Conservation (phyloP, 1,140 invertebrate genomes). For the Lordiphosa collinella region DNA sequence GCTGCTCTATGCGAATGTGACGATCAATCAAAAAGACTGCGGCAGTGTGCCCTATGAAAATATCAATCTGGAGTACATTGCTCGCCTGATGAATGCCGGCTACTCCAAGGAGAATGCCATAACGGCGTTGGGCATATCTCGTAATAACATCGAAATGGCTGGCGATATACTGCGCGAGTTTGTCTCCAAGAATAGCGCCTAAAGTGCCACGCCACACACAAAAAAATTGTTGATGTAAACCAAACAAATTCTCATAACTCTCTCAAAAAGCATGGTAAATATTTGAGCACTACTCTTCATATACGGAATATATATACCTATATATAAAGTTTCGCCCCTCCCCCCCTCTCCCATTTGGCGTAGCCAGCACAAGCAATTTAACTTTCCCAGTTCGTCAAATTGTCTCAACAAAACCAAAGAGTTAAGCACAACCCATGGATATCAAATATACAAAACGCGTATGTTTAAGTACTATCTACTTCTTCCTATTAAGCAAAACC, state of each 20-base stretch:
- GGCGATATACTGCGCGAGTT: slow-evolving; percentile 97
- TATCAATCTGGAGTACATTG: slow-evolving; percentile 94
- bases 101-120: slow-evolving; percentile 94
- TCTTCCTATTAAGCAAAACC: slow-evolving; percentile 35
- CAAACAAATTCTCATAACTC: slow-evolving; percentile 19
- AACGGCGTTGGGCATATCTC: slow-evolving; percentile 92
- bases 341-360: slow-evolving; percentile 35
- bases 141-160: slow-evolving; percentile 96
- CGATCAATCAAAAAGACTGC: slow-evolving; percentile 79
- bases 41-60: slow-evolving; percentile 88
- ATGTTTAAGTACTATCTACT: slow-evolving; percentile 40
- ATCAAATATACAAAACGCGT: slow-evolving; percentile 35
- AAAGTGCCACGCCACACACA: slow-evolving; percentile 25
- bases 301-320: slow-evolving; percentile 7
- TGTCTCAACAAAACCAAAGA: slow-evolving; percentile 11
- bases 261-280: slow-evolving; percentile 31
- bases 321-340: slow-evolving; percentile 17
- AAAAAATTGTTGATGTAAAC: not conserved
- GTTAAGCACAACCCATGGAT: slow-evolving; percentile 40
- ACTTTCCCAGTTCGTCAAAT: slow-evolving; percentile 39
- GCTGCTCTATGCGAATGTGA: slow-evolving; percentile 77
- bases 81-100: slow-evolving; percentile 91
- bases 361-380: slow-evolving; percentile 72
- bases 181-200: slow-evolving; percentile 80
- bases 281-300: slow-evolving; percentile 32